phyloP scores from a whole-genome alignment of 2,888 invertebrate genomes.

The Glaucopsyche alexis region DNA sequence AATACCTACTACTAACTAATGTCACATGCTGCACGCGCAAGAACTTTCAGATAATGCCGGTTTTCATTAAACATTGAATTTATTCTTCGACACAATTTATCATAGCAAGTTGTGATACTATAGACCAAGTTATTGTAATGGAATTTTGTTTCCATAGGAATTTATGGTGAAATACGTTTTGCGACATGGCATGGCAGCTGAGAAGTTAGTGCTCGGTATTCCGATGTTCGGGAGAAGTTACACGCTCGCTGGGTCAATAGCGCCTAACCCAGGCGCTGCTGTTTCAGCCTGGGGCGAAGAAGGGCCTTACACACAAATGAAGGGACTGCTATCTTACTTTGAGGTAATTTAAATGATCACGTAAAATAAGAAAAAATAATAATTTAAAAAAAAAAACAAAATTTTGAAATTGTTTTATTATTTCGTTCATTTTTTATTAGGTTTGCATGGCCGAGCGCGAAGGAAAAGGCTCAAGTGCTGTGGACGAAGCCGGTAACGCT shows the following conservation, averaged over 20 bases:
- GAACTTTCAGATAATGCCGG: too few relatives aligned
- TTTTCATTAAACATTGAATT: too few relatives aligned
- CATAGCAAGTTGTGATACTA: too few relatives aligned
- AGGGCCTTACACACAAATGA: slow-evolving; percentile 84
- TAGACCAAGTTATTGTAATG: not conserved
- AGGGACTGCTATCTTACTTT: slow-evolving; percentile 85
- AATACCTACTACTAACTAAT: too few relatives aligned
- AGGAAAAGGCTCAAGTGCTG: slow-evolving; percentile 72
- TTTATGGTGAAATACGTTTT: slow-evolving; percentile 84
- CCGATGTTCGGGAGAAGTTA: slow-evolving; percentile 88
- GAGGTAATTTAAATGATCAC: slow-evolving; percentile 74
- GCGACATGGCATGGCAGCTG: slow-evolving; percentile 81
- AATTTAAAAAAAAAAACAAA: too few relatives aligned
- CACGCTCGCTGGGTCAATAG: slow-evolving; percentile 78
- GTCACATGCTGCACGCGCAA: too few relatives aligned
- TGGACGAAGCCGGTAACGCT: slow-evolving; percentile 83
- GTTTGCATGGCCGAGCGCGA: slow-evolving; percentile 80
- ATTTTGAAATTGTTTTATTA: not conserved
- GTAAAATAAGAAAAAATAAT: not conserved
- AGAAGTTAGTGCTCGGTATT: slow-evolving; percentile 85
- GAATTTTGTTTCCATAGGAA: slow-evolving; percentile 63
- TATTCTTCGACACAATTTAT: too few relatives aligned
- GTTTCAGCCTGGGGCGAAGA: slow-evolving; percentile 82
- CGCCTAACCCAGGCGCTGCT: slow-evolving; percentile 78
- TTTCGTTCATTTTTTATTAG: slow-evolving; percentile 47